Evolutionary conservation across 2,888 invertebrate genomes (phyloP).

Genomic region (Drosophila longiperda): DNA sequence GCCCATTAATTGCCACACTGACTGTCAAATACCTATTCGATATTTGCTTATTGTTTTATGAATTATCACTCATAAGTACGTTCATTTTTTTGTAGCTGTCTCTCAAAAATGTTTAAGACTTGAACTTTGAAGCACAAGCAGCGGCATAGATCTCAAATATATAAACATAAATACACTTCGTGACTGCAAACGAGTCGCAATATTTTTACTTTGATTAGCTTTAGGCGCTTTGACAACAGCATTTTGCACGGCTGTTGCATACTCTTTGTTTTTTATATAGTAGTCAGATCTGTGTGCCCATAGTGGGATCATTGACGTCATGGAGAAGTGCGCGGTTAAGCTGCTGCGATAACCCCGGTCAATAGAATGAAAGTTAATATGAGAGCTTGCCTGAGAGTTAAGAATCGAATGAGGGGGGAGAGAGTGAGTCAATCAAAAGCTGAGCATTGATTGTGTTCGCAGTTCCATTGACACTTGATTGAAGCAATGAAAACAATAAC

Average conservation of each 20-base stretch:
- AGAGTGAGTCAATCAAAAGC: conserved; percentile 4
- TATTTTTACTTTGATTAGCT: conserved; percentile 14
- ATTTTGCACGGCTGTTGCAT: neutral
- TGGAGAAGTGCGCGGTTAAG: conserved; percentile 25
- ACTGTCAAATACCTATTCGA: neutral
- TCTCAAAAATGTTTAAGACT: neutral
- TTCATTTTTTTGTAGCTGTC: neutral
- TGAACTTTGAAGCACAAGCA: neutral
- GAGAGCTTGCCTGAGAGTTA: neutral
- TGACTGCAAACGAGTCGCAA: neutral
- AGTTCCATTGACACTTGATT: conserved; percentile 31
- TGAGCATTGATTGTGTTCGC: conserved; percentile 16
- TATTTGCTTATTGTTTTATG: neutral
- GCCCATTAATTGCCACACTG: neutral
- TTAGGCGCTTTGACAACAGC: conserved; percentile 3
- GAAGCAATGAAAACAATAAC: conserved; percentile 22
- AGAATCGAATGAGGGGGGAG: neutral
- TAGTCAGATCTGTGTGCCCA: neutral
- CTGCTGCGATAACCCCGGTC: conserved; percentile 58
- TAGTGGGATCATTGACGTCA: conserved; percentile 65
- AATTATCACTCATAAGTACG: neutral
- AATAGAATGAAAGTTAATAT: neutral
- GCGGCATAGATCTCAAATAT: neutral
- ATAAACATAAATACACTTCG: conserved; percentile 8
- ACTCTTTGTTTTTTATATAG: conserved; percentile 1